phyloP scores from a whole-genome alignment of 2,797 vertebrate species.

The Tachyglossus aculeatus region DNA sequence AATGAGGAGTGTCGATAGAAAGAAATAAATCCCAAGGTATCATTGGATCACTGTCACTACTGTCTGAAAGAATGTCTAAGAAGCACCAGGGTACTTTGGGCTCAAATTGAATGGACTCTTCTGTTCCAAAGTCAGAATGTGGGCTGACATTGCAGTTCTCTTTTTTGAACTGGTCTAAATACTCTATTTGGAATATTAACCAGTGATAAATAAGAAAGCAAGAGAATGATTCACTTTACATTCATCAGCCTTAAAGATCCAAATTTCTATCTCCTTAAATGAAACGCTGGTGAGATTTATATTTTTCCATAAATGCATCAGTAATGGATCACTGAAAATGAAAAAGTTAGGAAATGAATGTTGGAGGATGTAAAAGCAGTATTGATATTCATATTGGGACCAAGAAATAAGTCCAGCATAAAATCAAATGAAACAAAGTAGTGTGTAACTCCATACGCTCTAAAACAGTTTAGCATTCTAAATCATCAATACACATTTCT shows the following conservation, averaged over 20 bases:
- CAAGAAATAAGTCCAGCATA: background rate
- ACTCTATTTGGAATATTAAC: background rate
- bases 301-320: slow-evolving; percentile 17
- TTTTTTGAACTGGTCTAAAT: background rate
- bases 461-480: slow-evolving; percentile 57
- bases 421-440: slow-evolving; percentile 57
- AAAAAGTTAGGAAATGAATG: slow-evolving; percentile 43
- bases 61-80: slow-evolving; percentile 14
- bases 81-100: too few relatives aligned
- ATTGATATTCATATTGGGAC: slow-evolving; percentile 2
- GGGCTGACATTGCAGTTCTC: too few relatives aligned
- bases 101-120: too few relatives aligned
- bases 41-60: slow-evolving; percentile 25
- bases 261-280: background rate
- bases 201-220: background rate
- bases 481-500: slow-evolving; percentile 71
- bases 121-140: too few relatives aligned
- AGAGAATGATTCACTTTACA: background rate
- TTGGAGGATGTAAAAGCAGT: slow-evolving; percentile 10
- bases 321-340: slow-evolving; percentile 18
- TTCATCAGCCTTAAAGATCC: background rate
- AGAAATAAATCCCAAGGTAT: slow-evolving; percentile 57
- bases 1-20: slow-evolving; percentile 17
- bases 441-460: slow-evolving; percentile 42
- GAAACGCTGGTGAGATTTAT: slow-evolving; percentile 5